phyloP scores from a whole-genome alignment of 2,797 vertebrate genomes.

The Geotrypetes seraphini region DNA sequence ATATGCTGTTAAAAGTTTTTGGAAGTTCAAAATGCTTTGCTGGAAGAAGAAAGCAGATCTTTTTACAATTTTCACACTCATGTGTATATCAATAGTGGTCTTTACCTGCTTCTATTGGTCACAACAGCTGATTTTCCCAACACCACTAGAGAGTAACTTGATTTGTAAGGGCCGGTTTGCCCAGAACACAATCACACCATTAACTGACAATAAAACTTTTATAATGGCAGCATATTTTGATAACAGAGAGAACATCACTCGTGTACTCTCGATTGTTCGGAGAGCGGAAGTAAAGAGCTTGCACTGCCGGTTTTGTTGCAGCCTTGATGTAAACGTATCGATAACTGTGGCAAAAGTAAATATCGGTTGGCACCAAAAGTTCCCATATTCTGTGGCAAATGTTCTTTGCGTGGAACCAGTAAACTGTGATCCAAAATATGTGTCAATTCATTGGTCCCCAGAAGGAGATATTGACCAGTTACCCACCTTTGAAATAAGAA shows the following conservation, averaged over 20 bases:
- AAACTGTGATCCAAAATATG: constrained; percentile 11
- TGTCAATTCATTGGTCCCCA: constrained; percentile 2
- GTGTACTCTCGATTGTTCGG: constrained; percentile 39
- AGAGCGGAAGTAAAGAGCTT: constrained; percentile 3
- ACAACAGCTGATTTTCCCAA: too few species aligned
- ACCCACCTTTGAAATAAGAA: not conserved
- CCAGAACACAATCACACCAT: too few species aligned
- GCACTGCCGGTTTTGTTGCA: constrained; percentile 24
- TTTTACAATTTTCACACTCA: too few species aligned
- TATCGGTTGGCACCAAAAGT: constrained; percentile 27
- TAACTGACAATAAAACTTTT: constrained; percentile 28
- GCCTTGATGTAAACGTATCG: constrained; percentile 25
- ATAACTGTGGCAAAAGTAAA: not conserved
- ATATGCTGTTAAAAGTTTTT: too few species aligned
- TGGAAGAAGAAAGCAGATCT: too few species aligned
- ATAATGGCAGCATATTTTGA: constrained; percentile 42
- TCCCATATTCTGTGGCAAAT: constrained; percentile 34
- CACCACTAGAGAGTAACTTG: too few species aligned
- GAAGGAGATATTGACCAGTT: not conserved
- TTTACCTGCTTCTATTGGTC: too few species aligned
- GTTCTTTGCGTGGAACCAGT: constrained; percentile 37
- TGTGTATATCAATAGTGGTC: too few species aligned
- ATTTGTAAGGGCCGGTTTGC: too few species aligned
- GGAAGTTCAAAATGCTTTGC: too few species aligned
- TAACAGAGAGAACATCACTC: constrained; percentile 7